phyloP scores from a whole-genome alignment of 2,888 invertebrate species.

The Villa cingulata region DNA sequence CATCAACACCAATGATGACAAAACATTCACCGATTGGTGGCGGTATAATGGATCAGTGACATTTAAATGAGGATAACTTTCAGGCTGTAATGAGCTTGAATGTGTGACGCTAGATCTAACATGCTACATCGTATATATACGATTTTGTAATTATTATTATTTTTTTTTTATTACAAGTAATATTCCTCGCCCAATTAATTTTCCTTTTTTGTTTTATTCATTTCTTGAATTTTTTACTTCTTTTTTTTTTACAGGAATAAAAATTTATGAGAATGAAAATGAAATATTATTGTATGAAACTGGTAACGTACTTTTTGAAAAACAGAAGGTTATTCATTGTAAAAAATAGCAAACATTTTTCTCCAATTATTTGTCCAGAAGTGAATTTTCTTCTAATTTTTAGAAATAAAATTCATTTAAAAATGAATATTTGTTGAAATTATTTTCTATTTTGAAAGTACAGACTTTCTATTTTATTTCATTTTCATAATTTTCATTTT shows the following conservation, averaged over 20 bases:
- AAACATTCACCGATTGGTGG: slow-evolving; percentile 7
- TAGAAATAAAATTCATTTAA: too few relatives aligned
- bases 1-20: slow-evolving; percentile 14
- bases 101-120: slow-evolving; percentile 10
- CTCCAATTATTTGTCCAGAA: too few relatives aligned
- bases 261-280: too few relatives aligned
- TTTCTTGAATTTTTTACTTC: not conserved
- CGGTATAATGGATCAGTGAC: slow-evolving; percentile 32
- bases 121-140: not conserved
- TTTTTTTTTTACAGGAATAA: not conserved
- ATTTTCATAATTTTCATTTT: too few relatives aligned
- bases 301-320: too few relatives aligned
- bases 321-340: too few relatives aligned
- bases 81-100: slow-evolving; percentile 8
- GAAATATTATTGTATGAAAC: too few relatives aligned
- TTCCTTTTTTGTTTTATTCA: not conserved
- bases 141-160: slow-evolving; percentile 3
- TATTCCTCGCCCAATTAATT: not conserved
- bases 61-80: slow-evolving; percentile 20
- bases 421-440: too few relatives aligned
- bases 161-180: slow-evolving; percentile 1
- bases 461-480: too few relatives aligned
- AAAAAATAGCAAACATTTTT: too few relatives aligned
- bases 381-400: too few relatives aligned
- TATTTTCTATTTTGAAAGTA: too few relatives aligned